These are phyloP conservation scores for Agrotis segetum DNA, from an alignment of 2,888 invertebrate species.

Conservation along the genomic window DNA sequence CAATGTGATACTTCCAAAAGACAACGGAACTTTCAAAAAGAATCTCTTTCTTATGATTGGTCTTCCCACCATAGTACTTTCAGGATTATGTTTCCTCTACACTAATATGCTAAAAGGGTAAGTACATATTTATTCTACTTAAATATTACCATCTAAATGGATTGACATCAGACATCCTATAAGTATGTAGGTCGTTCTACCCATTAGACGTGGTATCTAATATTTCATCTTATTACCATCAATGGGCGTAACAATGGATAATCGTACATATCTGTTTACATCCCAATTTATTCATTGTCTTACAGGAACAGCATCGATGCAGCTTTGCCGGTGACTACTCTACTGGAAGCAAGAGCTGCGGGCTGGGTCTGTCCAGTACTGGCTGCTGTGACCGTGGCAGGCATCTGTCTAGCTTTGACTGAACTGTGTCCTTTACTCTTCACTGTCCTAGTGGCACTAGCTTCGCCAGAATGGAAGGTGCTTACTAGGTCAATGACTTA, in stretches of 20 bases:
- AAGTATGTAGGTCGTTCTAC: constrained; percentile 28
- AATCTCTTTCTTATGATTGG: constrained; percentile 81
- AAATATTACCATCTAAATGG: constrained; percentile 24
- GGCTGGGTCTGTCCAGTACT: constrained; percentile 92
- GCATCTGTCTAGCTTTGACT: constrained; percentile 91
- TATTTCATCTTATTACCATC: constrained; percentile 44
- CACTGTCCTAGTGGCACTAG: constrained; percentile 89
- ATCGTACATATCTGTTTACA: constrained; percentile 43
- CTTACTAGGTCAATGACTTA: constrained; percentile 92
- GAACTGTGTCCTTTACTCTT: constrained; percentile 91
- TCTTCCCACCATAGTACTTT: constrained; percentile 80
- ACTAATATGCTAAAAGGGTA: constrained; percentile 88
- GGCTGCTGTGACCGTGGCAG: constrained; percentile 91
- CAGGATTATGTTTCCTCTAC: constrained; percentile 85
- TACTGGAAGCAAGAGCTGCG: constrained; percentile 91
- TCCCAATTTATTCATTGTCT: constrained; percentile 31
- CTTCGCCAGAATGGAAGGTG: constrained; percentile 92
- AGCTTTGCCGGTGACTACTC: constrained; percentile 91
- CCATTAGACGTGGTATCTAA: constrained; percentile 20
- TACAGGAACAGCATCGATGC: constrained; percentile 90
- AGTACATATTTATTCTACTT: constrained; percentile 51
- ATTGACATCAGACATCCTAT: constrained; percentile 29
- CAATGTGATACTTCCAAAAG: constrained; percentile 80
- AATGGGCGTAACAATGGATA: constrained; percentile 34
- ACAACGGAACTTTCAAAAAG: constrained; percentile 78